Evolutionary conservation across 2,113 vertebrate species (phyloP), one percentile per base, ranked within the genome.

Genomic region (Brachypteracias leptosomus): DNA sequence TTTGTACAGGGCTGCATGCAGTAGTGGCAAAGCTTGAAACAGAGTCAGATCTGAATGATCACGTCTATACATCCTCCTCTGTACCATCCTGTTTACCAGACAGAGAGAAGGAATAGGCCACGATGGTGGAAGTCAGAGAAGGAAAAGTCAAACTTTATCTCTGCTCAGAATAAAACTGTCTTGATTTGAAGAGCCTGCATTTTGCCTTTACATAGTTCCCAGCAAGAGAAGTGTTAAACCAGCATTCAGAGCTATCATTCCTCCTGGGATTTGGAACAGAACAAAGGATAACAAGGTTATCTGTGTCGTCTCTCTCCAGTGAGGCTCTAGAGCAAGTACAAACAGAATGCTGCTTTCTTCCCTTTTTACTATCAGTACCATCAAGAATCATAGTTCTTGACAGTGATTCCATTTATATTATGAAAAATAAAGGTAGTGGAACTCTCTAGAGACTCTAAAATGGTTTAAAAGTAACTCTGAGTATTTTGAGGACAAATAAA

Each of bases 191-290:
- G 52, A 92, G 40, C 61, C 55, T 83, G 51, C 26, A 77, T 77
- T 29, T 89, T 61, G 36, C 36, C 24, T 55, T 85, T 57, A 73
- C 7, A 10, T 42, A 10, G 9, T 47, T 90, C 42, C 70, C 80
- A 92, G 89, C 38, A 95, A 93, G 7, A 71, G 35, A 84, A 87
- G 61, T 68, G 86, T 92, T 97, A 96, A 95, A 71, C 20, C 22
- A 73, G 44, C 26, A 46, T 58, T 92, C 44, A 58, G 55, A 90
- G 38, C 72, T 31, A 49, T 78, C 33, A 6, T 90, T 84, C 42
- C 76, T 86, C 89, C 73, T 78, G 87, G 66, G 91, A 77, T 90
- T 51, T 6, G 12, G 61, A 90, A 81, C 71, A 31, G 35, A 81
- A 74, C 61, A 95, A 62, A 81, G 94, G 89, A 93, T 86, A 80